Evolutionary conservation across 1,140 invertebrate genomes (phyloP).

Genomic region (Anastrepha ludens): DNA sequence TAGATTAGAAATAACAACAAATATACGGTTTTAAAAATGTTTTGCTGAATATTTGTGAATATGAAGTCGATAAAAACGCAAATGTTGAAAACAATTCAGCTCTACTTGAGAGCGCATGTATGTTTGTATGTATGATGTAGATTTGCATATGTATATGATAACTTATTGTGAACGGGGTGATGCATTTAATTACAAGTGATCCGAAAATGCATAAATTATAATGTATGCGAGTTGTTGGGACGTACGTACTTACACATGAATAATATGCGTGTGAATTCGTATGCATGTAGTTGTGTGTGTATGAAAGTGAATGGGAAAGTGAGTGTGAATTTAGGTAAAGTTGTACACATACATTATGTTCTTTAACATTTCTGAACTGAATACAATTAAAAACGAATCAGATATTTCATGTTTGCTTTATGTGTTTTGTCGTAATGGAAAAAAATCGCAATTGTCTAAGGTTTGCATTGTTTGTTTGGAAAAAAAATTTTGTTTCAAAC

Average conservation of each 20-base stretch:
- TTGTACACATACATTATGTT: slow-evolving; percentile 4
- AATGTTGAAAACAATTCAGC: neutral
- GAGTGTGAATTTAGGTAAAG: neutral
- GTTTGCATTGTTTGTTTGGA: slow-evolving; percentile 41
- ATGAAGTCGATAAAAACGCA: neutral
- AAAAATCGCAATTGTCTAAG: slow-evolving; percentile 38
- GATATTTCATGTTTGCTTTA: neutral
- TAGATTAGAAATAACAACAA: neutral
- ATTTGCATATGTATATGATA: neutral
- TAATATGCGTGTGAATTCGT: neutral
- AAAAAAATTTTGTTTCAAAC: slow-evolving; percentile 19
- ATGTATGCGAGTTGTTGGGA: neutral
- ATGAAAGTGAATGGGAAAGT: neutral
- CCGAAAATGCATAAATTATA: neutral
- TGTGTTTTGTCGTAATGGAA: slow-evolving; percentile 16
- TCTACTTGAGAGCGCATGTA: neutral
- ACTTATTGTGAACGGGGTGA: neutral
- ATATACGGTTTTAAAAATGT: neutral
- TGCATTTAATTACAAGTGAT: slow-evolving; percentile 18
- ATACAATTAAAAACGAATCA: slow-evolving; percentile 7
- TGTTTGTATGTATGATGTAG: neutral
- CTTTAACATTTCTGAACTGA: neutral
- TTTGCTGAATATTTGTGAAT: neutral
- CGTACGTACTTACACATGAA: neutral
- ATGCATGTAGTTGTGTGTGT: neutral